Evolutionary conservation across 2,888 invertebrate species (phyloP), one percentile per base, ranked within the genome.

Genomic region (Cerceris rybyensis): DNA sequence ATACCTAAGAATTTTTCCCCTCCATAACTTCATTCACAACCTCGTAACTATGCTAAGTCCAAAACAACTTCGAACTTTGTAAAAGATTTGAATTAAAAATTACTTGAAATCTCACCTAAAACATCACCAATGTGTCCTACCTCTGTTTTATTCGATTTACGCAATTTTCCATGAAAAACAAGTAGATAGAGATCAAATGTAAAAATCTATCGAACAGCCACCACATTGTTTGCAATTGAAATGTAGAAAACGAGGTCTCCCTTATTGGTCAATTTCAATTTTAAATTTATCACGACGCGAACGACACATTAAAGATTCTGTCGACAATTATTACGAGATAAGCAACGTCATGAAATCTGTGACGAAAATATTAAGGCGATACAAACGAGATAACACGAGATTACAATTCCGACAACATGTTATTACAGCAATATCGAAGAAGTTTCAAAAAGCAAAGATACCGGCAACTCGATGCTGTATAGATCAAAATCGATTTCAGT

Each of bases 331-430:
- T 28, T 28, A 28, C 28, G 28, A 28, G 28, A 28, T 28, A 28
- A 28, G 2, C 28, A 28, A 28, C 28, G 28, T 28, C 28, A 28
- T 28, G 28, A 28, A 28, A 28, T 28, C 28, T 28, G 28, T 28
- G 28, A 28, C 28, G 28, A 28, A 28, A 61, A 17, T 59, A 71
- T 71, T 60, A 49, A 54, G 41, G 55, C 60, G 65, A 49, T 16
- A 71, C 65, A 52, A 65, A 75, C 13, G 65, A 57, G 65, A 16
- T 17, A 55, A 28, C 28, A 55, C 11, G n/a, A 54, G 49, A 60
- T 65, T 65, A 14, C 57, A 17, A 16, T 28, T 46, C 49, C 54
- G 49, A 28, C 42, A 11, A 43, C 16, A 6, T 13, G 16, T 43
- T 46, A 55, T 66, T 71, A 60, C 65, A 43, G 41, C 49, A 61